Percentiles rank a stretch among this genome's conserved stretches.
Conservation (phyloP, 2,888 invertebrate genomes). For the Drosophila peninsularis region DNA sequence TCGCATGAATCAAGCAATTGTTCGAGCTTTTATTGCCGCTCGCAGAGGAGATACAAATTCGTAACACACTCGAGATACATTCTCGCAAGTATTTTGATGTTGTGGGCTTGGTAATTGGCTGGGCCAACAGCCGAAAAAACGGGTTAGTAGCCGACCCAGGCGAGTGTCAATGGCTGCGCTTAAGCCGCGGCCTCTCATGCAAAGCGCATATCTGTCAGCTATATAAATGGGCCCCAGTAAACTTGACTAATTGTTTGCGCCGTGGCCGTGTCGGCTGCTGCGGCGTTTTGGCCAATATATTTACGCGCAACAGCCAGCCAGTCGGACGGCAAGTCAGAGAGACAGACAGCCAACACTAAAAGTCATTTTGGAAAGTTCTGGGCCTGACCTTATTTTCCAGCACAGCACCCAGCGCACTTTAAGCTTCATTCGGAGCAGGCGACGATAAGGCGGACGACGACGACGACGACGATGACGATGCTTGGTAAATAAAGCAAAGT, state of each 20-base stretch:
- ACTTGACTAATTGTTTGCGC: slow-evolving; percentile 60
- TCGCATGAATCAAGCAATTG: slow-evolving; percentile 74
- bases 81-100: slow-evolving; percentile 50
- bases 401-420: slow-evolving; percentile 44
- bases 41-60: slow-evolving; percentile 39
- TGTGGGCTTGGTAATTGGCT: slow-evolving; percentile 74
- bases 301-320: slow-evolving; percentile 11
- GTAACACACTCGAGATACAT: slow-evolving; percentile 36
- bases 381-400: slow-evolving; percentile 66
- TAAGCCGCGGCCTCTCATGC: slow-evolving; percentile 46
- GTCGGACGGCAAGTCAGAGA: not conserved
- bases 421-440: slow-evolving; percentile 43
- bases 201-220: slow-evolving; percentile 63
- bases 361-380: slow-evolving; percentile 70
- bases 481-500: slow-evolving; percentile 59
- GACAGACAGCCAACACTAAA: slow-evolving; percentile 30
- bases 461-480: slow-evolving; percentile 38
- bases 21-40: slow-evolving; percentile 47
- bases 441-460: slow-evolving; percentile 19
- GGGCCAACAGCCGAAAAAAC: slow-evolving; percentile 52
- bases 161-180: slow-evolving; percentile 52
- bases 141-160: slow-evolving; percentile 32
- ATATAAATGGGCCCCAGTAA: slow-evolving; percentile 51
- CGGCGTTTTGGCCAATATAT: slow-evolving; percentile 13
- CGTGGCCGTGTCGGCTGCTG: slow-evolving; percentile 31